These are phyloP conservation scores for Grapholita molesta DNA, from an alignment of 1,140 invertebrate species.

Conservation along the genomic window DNA sequence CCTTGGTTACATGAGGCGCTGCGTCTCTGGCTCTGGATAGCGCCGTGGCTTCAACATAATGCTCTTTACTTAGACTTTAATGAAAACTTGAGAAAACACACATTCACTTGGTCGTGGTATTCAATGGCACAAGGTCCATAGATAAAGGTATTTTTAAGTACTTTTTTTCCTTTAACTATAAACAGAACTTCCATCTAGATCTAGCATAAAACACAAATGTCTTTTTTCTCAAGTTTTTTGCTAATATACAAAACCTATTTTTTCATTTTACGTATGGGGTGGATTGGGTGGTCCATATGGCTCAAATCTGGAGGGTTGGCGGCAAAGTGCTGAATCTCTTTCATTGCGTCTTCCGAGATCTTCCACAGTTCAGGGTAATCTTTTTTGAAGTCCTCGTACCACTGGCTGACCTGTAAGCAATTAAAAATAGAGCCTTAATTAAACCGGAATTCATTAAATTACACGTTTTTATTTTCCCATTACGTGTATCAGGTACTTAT, in stretches of 20 bases:
- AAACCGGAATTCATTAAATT: too few relatives aligned
- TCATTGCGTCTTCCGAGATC: constrained; percentile 82
- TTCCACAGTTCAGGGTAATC: constrained; percentile 84
- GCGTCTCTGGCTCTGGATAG: constrained; percentile 50
- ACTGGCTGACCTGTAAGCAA: constrained; percentile 74
- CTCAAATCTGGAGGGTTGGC: constrained; percentile 84
- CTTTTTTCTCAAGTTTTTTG: not conserved
- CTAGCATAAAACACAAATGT: not conserved
- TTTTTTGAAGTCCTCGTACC: constrained; percentile 84
- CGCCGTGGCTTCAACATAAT: not conserved
- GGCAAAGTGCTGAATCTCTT: constrained; percentile 81
- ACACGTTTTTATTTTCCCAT: too few relatives aligned
- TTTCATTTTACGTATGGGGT: constrained; percentile 78
- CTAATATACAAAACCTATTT: constrained; percentile 25
- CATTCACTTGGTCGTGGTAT: not conserved
- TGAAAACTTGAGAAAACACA: not conserved
- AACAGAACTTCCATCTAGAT: not conserved
- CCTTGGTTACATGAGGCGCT: constrained; percentile 59
- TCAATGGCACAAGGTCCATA: not conserved
- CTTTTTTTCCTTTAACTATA: not conserved
- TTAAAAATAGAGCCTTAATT: not conserved
- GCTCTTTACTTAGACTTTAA: not conserved
- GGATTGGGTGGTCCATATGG: constrained; percentile 83
- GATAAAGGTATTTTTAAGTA: not conserved
- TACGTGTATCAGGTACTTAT: too few relatives aligned